These are phyloP conservation scores for Ypsolopha scabrella DNA, from an alignment of 2,888 invertebrate genomes.

Conservation along the genomic window DNA sequence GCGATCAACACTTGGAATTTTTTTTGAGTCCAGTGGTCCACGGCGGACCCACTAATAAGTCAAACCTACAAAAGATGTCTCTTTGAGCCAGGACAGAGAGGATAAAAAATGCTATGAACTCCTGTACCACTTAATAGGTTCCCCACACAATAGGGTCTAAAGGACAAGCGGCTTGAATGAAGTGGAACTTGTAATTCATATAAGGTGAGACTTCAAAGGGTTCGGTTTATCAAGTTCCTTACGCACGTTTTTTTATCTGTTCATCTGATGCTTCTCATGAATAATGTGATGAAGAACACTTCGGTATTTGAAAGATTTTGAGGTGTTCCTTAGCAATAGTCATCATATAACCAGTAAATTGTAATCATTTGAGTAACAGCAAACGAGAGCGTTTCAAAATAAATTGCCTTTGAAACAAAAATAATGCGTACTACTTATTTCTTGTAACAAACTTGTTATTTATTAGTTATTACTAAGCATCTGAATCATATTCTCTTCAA, in stretches of 20 bases:
- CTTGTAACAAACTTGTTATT: too few species aligned
- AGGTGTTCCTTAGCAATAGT: background rate
- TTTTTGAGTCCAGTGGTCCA: slow-evolving; percentile 15
- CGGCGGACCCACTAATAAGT: slow-evolving; percentile 32
- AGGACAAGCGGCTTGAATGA: slow-evolving; percentile 34
- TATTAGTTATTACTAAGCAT: too few species aligned
- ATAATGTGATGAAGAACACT: slow-evolving; percentile 4
- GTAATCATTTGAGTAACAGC: too few species aligned
- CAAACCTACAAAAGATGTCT: slow-evolving; percentile 38
- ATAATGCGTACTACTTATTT: too few species aligned
- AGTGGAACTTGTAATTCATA: slow-evolving; percentile 46
- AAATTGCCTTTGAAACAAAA: too few species aligned
- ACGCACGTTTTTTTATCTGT: slow-evolving; percentile 22
- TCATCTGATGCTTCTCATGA: slow-evolving; percentile 13
- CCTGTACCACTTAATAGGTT: slow-evolving; percentile 64
- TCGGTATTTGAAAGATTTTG: background rate
- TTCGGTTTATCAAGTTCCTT: slow-evolving; percentile 26
- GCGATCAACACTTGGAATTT: slow-evolving; percentile 34
- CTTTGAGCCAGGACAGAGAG: slow-evolving; percentile 13
- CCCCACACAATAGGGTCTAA: slow-evolving; percentile 35
- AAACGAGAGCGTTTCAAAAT: too few species aligned
- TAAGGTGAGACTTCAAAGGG: slow-evolving; percentile 40
- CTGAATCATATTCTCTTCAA: too few species aligned
- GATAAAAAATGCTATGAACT: slow-evolving; percentile 61
- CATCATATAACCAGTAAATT: background rate